Evolutionary conservation across 1,140 invertebrate species (phyloP), one percentile per base, ranked within the genome.

Genomic region (Mizuhopecten yessoensis): DNA sequence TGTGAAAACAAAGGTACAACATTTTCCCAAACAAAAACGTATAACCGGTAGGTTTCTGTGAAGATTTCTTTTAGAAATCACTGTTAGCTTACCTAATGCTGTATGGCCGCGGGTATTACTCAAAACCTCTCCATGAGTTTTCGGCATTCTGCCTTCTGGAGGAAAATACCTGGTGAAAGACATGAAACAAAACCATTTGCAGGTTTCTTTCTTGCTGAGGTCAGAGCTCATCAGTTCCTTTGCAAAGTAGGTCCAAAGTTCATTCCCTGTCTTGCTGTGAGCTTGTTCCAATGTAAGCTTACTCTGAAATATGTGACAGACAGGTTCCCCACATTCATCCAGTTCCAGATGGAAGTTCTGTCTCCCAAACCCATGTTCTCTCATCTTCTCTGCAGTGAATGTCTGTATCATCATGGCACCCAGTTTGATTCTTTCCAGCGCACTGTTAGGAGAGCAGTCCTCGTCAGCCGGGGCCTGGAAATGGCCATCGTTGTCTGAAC

Each of bases 101-200:
- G 98, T 98, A 96, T 99, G 98, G 0, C 97, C 98, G 96, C 98
- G 98, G 88, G 98, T 97, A 10, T 97, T 97, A 36, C 94, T 94
- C 34, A 98, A 96, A 39, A 98, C 97, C 94, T 98, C 98, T 88
- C 98, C 97, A 95, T 98, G 98, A 20, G 97, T 98, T 88, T 95
- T 95, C 33, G 97, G 96, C 94, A 94, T 29, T 94, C 92, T 92
- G 91, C 94, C 95, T 95, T 92, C 97, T 7, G 97, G 97, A 1
- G 98, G 98, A 93, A 97, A 96, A 96, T 98, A 99, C 92, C 97
- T 97, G 0, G 98, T 99, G 95, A 98, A 99, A 0, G 98, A 98
- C 88, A 99, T 97, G 95, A 99, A 99, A 0, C 98, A 98, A 87
- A 99, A 97, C 96, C 98, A 99, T 96, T 98, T 99, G 95, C 97